Evolutionary conservation across 2,888 invertebrate genomes (phyloP), one percentile per base, ranked within the genome.

Genomic region (Chelonus formosanus): DNA sequence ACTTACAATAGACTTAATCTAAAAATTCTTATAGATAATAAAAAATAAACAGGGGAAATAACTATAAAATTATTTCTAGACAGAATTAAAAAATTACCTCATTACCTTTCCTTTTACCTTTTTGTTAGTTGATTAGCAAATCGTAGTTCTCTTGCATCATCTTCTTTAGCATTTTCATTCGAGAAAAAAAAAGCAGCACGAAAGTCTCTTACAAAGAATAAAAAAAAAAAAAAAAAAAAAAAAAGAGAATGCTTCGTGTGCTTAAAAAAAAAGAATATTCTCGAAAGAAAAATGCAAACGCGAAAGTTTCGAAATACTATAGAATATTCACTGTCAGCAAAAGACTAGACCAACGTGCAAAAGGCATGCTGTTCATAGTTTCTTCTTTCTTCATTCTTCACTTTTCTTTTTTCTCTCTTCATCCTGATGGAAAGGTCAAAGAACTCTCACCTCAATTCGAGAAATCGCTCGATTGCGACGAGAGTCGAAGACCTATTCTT

Each of bases 401-500:
- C 32, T 69, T 63, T 65, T 73, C 71, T 67, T 50, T 71, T 67
- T 71, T 70, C 67, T 45, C 45, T 48, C 63, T 67, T 59, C 45
- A 43, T 63, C 65, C 68, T 64, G 57, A 52, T 47, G 34, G 36
- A 50, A 53, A 55, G 10, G 31, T 59, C 61, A 61, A 67, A 45
- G 66, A 67, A 64, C 71, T 68, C 40, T 10, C 61, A 63, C 62
- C 75, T 57, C 80, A 73, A 73, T 71, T 56, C 79, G 78, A 81
- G 80, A 83, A 81, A 82, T 81, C 74, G 81, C 80, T 78, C 80
- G 76, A 77, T 68, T 77, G 80, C 68, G 73, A 67, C 69, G 54
- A 54, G 20, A 31, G 56, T 31, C 44, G 43, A 52, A 48, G 62
- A 50, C 48, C 61, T 20, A 34, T 55, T 67, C 62, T 61, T 53